phyloP scores from a whole-genome alignment of 2,888 invertebrate species.

The Teleogryllus oceanicus region DNA sequence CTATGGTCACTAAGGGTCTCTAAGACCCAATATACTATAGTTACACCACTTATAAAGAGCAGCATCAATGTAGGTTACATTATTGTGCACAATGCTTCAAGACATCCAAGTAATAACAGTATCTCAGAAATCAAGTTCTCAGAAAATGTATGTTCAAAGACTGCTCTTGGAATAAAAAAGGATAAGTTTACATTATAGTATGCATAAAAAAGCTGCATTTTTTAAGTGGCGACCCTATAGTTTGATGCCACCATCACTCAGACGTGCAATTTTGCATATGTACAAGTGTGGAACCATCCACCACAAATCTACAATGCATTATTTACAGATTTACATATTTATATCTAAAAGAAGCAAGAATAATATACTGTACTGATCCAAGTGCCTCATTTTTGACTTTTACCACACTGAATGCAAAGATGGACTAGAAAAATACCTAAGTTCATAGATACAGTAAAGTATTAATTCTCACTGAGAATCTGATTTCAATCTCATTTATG shows the following conservation, averaged over 20 bases:
- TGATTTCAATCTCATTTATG: not conserved
- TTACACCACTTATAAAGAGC: no score
- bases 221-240: not conserved
- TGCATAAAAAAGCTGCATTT: no score
- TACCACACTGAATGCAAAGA: constrained; percentile 7
- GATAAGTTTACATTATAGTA: no score
- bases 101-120: no score
- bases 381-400: not conserved
- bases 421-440: constrained; percentile 6
- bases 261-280: not conserved
- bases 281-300: not conserved
- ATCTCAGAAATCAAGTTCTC: no score
- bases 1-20: no score
- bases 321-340: not conserved
- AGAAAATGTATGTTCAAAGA: no score
- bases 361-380: not conserved
- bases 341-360: not conserved
- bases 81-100: no score
- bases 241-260: not conserved
- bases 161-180: no score
- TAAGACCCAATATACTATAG: no score
- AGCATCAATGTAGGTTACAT: no score
- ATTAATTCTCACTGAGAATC: not conserved
- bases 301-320: not conserved
- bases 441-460: not conserved